Base-by-base conservation (phyloP, 2,113 vertebrate species). In the Macrotis lagotis region DNA sequence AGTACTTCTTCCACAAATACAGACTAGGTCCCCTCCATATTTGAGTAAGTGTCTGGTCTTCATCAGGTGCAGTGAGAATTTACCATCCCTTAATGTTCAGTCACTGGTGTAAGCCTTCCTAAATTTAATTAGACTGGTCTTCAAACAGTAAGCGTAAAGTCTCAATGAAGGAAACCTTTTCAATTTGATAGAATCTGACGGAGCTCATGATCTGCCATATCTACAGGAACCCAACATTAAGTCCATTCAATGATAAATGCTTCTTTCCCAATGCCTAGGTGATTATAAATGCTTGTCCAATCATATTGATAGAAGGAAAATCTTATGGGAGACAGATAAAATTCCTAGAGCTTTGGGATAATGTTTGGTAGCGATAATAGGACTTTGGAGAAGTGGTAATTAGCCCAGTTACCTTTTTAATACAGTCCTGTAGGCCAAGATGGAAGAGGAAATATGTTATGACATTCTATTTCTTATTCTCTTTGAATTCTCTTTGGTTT, bases 401-500 rank as follows among this genome's bases (percentile, higher is more conserved):
- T 50, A 91, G 44, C 47, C 37, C 31, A 44, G 1, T 94, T 24
- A 53, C 49, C 50, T 19, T 49, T 31, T 49, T 94, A 22, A 89
- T 49, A 5, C 88, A 28, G 66, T 53, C 25, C 94, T 51, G 22
- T 90, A 51, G 50, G 51, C 48, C 49, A 89, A 49, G 51, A 47
- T 25, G 95, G 94, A 92, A 92, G 50, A 94, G 25, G 74, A 52
- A 52, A 92, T 47, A 51, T 92, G 91, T 50, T 90, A 44, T 90
- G 25, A 9, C 6, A n/a, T 14, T 22, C 24, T 53, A 48, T 89
- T 52, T 90, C 16, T 90, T 95, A 88, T 48, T 31, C 52, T 74
- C 95, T 97, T 93, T 59, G 22, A 11, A 89, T 26, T 16, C 90
- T 90, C n/a, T 97, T 92, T 83, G 0, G 14, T 66, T 66, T 66